Evolutionary conservation across 37 sponge, comb jelly and placozoan genomes (phyloP).

Genomic region (Beroe forskalii): DNA sequence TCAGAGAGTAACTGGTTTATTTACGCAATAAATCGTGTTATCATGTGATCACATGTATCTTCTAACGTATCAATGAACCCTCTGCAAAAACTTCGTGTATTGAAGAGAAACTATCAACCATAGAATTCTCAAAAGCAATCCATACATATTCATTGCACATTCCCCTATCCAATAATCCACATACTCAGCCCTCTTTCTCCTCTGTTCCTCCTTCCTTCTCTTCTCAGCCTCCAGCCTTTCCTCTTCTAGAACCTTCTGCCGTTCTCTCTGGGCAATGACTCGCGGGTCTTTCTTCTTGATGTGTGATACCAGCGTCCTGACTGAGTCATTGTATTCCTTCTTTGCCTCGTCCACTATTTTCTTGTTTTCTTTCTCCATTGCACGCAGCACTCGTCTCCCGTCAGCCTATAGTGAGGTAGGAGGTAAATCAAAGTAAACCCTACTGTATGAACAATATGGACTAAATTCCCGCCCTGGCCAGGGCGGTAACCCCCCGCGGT

Average conservation of each 20-base stretch:
- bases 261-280: constrained; percentile 46
- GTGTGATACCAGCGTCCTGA: constrained; percentile 68
- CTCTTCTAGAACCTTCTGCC: constrained; percentile 69
- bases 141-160: too few relatives aligned
- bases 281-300: constrained; percentile 72
- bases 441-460: too few relatives aligned
- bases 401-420: constrained; percentile 74
- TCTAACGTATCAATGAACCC: too few relatives aligned
- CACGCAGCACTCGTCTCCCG: constrained; percentile 75
- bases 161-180: too few relatives aligned
- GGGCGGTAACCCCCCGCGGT: too few relatives aligned
- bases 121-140: not conserved
- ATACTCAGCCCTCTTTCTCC: constrained; percentile 70
- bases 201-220: constrained; percentile 69
- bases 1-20: too few relatives aligned
- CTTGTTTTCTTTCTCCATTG: constrained; percentile 96
- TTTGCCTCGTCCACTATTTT: constrained; percentile 86
- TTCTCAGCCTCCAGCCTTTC: constrained; percentile 72
- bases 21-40: too few relatives aligned
- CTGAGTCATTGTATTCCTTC: constrained; percentile 81
- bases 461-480: too few relatives aligned
- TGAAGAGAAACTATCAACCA: too few relatives aligned
- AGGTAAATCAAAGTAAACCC: not conserved
- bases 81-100: too few relatives aligned
- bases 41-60: too few relatives aligned